These are phyloP conservation scores for Syrista parreyssii DNA, from an alignment of 2,888 invertebrate species.

Conservation along the genomic window DNA sequence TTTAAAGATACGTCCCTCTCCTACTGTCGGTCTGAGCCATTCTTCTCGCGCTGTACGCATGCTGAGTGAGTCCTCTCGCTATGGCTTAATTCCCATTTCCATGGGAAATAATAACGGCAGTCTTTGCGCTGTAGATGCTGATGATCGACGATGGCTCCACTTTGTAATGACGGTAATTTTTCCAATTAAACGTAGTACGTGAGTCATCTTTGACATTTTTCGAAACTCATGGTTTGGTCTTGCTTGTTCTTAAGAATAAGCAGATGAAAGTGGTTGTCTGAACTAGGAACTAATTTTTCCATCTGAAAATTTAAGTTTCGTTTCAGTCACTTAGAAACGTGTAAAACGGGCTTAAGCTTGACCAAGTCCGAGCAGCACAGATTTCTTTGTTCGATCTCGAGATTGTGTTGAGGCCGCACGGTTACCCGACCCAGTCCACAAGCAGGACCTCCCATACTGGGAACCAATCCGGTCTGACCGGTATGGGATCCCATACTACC, in stretches of 20 bases:
- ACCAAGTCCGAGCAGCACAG: slow-evolving; percentile 21
- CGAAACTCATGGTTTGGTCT: not conserved
- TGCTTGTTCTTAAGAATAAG: not conserved
- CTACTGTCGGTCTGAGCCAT: not conserved
- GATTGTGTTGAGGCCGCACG: slow-evolving; percentile 19
- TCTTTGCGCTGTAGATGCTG: not conserved
- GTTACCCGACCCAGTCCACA: not conserved
- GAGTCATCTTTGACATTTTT: not conserved
- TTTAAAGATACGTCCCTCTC: slow-evolving; percentile 6
- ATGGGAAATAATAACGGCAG: not conserved
- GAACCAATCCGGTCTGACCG: slow-evolving; percentile 54
- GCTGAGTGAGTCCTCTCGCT: not conserved
- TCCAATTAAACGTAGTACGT: not conserved
- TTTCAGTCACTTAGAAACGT: not conserved
- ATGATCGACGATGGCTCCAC: not conserved
- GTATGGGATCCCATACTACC: slow-evolving; percentile 30
- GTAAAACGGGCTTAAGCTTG: not conserved
- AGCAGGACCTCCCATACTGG: slow-evolving; percentile 51
- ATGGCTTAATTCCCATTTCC: not conserved
- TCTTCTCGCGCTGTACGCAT: not conserved
- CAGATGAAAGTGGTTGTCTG: not conserved
- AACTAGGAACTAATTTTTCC: not conserved
- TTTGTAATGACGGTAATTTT: not conserved
- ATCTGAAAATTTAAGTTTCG: not conserved
- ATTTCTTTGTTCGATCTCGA: slow-evolving; percentile 43